Base-by-base conservation (phyloP, 2,888 invertebrate species). In the Melanchra persicariae region DNA sequence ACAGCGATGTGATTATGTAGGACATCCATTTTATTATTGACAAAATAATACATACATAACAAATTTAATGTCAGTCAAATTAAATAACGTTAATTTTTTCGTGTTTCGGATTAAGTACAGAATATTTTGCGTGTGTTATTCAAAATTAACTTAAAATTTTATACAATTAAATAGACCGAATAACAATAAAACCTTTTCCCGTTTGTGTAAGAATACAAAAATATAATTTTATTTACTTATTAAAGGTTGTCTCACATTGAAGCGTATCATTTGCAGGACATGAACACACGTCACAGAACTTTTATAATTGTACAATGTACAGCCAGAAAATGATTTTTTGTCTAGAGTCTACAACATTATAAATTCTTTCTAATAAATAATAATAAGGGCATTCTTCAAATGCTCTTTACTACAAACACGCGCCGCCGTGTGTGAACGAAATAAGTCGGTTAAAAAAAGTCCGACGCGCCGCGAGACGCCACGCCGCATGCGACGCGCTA, bases 11-110 rank as follows among this genome's bases (percentile, higher is more conserved):
- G 7, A n/a, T 26, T 62, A 52, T 26, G 19, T 19, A 22, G 3
- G 19, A 63, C 10, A 2, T 10, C 17, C 34, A 52, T 43, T 63
- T 74, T 45, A 74, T 45, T 40, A 10, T 22, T 1, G 1, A n/a
- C 43, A 8, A 43, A 34, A 26, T 15, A 47, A 15, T 70, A n/a
- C 40, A 15, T 6, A 15, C 40, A 15, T 6, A 15, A 15, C 19
- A 43, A 49, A n/a, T n/a, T 30, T 30, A 30, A 47, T 8, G 9
- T 5, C 6, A 19, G 8, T 52, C 8, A 24, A 26, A 22, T 15
- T 40, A 40, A 37, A 40, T 40, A 40, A 15, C 17, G 40, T 40
- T 15, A 6, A n/a, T n/a, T 3, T 40, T 45, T 19, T 4, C 43
- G 1, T 17, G 17, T 19, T 19, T 19, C 19, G 7, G 8, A 7